Evolutionary conservation across 2,797 vertebrate genomes (phyloP), one percentile per base, ranked within the genome.

Genomic region (Sebastes kiyomatsui): DNA sequence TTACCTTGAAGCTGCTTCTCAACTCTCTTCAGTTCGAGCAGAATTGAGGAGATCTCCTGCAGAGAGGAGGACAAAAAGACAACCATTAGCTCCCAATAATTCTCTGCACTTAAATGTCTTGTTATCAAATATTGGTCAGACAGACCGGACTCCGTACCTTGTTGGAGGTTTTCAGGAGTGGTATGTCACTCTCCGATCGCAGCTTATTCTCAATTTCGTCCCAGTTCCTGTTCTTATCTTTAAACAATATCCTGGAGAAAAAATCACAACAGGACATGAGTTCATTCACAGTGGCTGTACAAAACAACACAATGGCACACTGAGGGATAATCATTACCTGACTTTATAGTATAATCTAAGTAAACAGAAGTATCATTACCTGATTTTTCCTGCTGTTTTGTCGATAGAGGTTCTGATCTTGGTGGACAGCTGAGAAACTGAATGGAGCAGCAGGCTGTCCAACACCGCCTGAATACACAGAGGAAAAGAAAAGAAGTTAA

Each of bases 1-100:
- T 80, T 96, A 99, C 98, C 98, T 97, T 99, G 98, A 49, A 99
- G 94, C 78, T 99, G 98, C 89, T 99, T 99, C 90, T 99, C 98
- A 80, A 99, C 97, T 92, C 97, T 95, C 90, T 98, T 99, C 70
- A 99, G 91, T 88, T 99, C 98, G 25, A 98, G 97, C 61, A 99
- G 95, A 87, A 99, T 99, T 20, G 97, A 97, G 38, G 98, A 98
- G 91, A 99, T 98, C 90, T 99, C 98, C 98, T 99, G 91, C 22
- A 87, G 77, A 79, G 0, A 72, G 7, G 20, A 61, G 10, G 13
- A 20, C 55, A 5, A 72, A 68, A 18, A 58, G 35, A 67, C 9
- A 68, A 65, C 0, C 2, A 42, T 68, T 59, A 79, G 8, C 14
- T 58, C 52, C 3, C 16, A 25, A 42, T 27, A 33, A 64, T 46